Percentiles rank a stretch among this genome's conserved stretches.
Evolutionary conservation across 2,797 vertebrate genomes (phyloP).

Genomic region (Micromesistius poutassou): DNA sequence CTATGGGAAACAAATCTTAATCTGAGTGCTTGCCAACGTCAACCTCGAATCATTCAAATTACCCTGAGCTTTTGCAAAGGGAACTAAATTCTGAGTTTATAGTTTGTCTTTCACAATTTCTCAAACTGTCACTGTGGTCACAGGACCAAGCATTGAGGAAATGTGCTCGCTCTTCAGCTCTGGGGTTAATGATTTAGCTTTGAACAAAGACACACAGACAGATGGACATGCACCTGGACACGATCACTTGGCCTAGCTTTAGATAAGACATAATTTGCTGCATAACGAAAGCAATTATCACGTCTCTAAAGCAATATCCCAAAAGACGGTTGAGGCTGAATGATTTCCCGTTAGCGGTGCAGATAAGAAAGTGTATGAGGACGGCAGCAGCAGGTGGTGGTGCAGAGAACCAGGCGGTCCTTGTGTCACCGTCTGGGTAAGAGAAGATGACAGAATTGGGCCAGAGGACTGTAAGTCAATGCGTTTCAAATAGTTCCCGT

Average conservation of each 20-base stretch:
- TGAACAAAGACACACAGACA: conserved; percentile 35
- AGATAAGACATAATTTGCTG: conserved; percentile 31
- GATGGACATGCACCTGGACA: conserved; percentile 19
- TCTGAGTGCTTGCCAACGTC: not conserved
- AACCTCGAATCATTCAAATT: not conserved
- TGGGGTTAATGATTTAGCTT: conserved; percentile 54
- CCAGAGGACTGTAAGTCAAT: not conserved
- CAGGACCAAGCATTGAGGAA: not conserved
- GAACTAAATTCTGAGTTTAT: not conserved
- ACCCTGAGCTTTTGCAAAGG: not conserved
- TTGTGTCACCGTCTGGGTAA: not conserved
- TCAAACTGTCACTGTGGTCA: not conserved
- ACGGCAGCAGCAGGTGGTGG: conserved; percentile 21
- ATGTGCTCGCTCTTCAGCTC: not conserved
- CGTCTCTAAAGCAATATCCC: not conserved
- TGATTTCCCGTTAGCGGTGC: conserved; percentile 2
- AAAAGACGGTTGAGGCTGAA: conserved; percentile 2
- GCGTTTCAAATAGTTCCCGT: not conserved
- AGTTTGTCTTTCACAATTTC: not conserved
- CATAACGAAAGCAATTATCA: conserved; percentile 4
- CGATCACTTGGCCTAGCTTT: conserved; percentile 17
- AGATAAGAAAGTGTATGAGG: conserved; percentile 13
- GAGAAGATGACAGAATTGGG: not conserved
- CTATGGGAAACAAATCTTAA: not conserved
- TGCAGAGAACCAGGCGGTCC: conserved; percentile 21